A percentile compares a stretch with the other conserved stretches of the same genome.
phyloP scores from a whole-genome alignment of 1,140 invertebrate species.

The Metopolophium dirhodum region DNA sequence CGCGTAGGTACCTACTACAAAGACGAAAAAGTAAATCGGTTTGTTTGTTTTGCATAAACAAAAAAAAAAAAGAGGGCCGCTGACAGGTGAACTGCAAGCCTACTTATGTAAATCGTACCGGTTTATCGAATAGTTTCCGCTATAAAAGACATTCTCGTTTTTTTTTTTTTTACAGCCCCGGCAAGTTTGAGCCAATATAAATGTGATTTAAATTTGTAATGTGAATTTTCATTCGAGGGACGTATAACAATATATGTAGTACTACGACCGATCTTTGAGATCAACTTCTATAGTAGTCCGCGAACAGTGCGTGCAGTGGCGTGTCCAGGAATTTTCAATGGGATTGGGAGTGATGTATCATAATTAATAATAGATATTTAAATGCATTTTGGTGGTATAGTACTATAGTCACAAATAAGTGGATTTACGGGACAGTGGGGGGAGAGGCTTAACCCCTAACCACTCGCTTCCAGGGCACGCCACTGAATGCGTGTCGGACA shows the following conservation, averaged over 20 bases:
- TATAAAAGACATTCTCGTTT: background rate
- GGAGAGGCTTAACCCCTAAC: no score
- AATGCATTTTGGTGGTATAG: no score
- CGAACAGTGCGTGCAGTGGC: background rate
- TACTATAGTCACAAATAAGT: no score
- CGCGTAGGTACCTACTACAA: background rate
- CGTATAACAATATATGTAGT: no score
- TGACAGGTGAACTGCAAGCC: slow-evolving; percentile 15
- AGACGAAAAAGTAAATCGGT: background rate
- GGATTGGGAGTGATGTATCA: no score
- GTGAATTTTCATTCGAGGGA: background rate
- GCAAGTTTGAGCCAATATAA: background rate
- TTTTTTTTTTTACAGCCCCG: background rate
- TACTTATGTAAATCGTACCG: slow-evolving; percentile 41
- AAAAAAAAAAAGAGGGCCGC: background rate
- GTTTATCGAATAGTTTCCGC: slow-evolving; percentile 26
- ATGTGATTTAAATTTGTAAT: background rate
- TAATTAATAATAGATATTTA: no score
- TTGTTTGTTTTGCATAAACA: background rate
- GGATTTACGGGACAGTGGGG: no score
- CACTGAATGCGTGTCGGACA: no score
- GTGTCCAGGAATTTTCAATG: no score
- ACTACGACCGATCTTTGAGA: no score
- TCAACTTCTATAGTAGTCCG: background rate
- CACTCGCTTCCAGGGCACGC: no score